Evolutionary conservation across 2,113 vertebrate species (phyloP).

Genomic region (Chionodraco myersi): DNA sequence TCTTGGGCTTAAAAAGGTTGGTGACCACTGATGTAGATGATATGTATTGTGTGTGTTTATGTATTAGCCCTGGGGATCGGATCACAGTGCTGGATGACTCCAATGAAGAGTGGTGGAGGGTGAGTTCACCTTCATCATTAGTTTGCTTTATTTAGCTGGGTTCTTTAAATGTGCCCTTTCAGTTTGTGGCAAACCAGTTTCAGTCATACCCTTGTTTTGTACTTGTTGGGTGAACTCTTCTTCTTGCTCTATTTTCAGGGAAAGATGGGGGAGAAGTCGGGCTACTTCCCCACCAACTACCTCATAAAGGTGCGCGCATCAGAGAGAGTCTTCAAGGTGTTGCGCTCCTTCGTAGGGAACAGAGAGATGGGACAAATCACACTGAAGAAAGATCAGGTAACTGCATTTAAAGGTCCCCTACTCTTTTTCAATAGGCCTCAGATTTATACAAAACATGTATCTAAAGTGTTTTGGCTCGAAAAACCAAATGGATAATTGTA

Average conservation of each 20-base stretch:
- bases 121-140: conserved; percentile 73
- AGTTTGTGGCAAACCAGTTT: not conserved
- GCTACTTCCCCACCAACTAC: conserved; percentile 95
- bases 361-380: conserved; percentile 97
- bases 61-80: conserved; percentile 92
- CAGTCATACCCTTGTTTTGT: not conserved
- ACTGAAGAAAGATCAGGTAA: conserved; percentile 96
- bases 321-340: conserved; percentile 92
- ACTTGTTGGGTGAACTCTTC: not conserved
- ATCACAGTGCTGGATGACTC: conserved; percentile 97
- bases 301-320: conserved; percentile 93
- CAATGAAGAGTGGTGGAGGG: conserved; percentile 99
- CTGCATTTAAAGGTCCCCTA: not conserved
- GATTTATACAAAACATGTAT: no score
- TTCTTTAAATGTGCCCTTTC: not conserved
- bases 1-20: no score
- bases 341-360: conserved; percentile 94
- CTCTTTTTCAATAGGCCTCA: no score
- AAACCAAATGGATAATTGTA: no score
- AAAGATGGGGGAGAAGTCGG: conserved; percentile 93
- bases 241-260: conserved; percentile 82
- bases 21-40: not conserved
- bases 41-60: conserved; percentile 17
- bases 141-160: not conserved
- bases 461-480: no score